These are phyloP conservation scores for Acanthochromis polyacanthus DNA, from an alignment of 2,113 vertebrate genomes.

Conservation along the genomic window DNA sequence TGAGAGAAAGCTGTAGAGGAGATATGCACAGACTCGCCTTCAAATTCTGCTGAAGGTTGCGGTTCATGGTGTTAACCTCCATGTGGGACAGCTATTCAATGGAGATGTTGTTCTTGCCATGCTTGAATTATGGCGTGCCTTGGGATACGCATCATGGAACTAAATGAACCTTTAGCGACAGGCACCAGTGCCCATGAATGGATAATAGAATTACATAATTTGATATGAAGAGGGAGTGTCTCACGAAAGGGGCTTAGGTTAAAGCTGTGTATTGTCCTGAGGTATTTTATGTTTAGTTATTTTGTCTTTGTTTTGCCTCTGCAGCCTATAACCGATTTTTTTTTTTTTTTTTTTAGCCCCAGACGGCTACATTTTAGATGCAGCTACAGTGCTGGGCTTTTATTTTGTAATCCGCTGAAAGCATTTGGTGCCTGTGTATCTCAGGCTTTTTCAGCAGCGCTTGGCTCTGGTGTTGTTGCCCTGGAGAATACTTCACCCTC, in stretches of 20 bases:
- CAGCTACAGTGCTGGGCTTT: conserved; percentile 1
- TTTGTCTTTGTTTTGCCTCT: conserved; percentile 26
- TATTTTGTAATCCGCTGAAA: conserved; percentile 19
- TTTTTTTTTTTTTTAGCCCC: too few relatives aligned
- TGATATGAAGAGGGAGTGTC: conserved; percentile 48
- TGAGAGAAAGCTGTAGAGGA: conserved; percentile 22
- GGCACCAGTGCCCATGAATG: conserved; percentile 75
- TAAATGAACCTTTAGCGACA: conserved; percentile 72
- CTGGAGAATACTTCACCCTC: conserved; percentile 58
- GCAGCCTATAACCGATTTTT: conserved; percentile 15
- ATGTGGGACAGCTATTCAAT: conserved; percentile 58
- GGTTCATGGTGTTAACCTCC: conserved; percentile 54
- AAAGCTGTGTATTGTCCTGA: conserved; percentile 65
- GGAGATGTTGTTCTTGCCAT: conserved; percentile 68
- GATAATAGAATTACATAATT: conserved; percentile 68
- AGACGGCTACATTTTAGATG: background rate
- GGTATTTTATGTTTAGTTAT: conserved; percentile 55
- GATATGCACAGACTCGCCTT: conserved; percentile 68
- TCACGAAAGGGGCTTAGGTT: conserved; percentile 62
- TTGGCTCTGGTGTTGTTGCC: conserved; percentile 59
- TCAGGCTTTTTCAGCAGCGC: conserved; percentile 29
- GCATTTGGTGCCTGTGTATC: conserved; percentile 11
- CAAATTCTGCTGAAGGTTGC: conserved; percentile 33
- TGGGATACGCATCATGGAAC: conserved; percentile 65
- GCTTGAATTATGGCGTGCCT: conserved; percentile 64